These are phyloP conservation scores for Drosophila pseudoobscura DNA, from an alignment of 1,140 invertebrate species.

Conservation along the genomic window DNA sequence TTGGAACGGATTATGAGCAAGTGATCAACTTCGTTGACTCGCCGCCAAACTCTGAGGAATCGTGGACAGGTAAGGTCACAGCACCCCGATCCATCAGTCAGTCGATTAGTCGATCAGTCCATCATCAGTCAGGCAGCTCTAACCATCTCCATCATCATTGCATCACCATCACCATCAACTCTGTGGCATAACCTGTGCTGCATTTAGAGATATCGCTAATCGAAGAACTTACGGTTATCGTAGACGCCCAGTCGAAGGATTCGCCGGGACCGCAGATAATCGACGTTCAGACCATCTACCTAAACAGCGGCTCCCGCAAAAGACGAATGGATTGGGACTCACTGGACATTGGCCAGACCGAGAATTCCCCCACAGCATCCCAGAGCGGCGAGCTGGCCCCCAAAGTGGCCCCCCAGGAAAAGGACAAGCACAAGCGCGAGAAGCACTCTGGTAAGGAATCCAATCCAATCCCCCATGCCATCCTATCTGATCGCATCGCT, in stretches of 20 bases:
- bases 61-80: conserved; percentile 77
- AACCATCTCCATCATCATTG: conserved; percentile 12
- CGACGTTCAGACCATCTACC: conserved; percentile 82
- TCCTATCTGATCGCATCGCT: background rate
- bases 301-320: conserved; percentile 78
- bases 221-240: conserved; percentile 46
- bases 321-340: conserved; percentile 84
- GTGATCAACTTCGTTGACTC: conserved; percentile 83
- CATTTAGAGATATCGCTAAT: conserved; percentile 46
- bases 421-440: conserved; percentile 78
- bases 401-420: conserved; percentile 70
- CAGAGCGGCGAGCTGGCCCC: conserved; percentile 66
- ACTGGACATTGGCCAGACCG: conserved; percentile 81
- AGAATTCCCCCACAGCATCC: conserved; percentile 69
- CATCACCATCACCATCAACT: background rate
- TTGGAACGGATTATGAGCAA: conserved; percentile 81
- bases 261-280: conserved; percentile 82
- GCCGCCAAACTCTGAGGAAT: conserved; percentile 82
- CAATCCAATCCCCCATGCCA: background rate
- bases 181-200: background rate
- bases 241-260: conserved; percentile 78
- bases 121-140: conserved; percentile 21
- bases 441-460: conserved; percentile 68
- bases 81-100: background rate
- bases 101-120: conserved; percentile 11